Base-by-base conservation (phyloP, 2,888 invertebrate genomes). In the Drosophila multiciliata region DNA sequence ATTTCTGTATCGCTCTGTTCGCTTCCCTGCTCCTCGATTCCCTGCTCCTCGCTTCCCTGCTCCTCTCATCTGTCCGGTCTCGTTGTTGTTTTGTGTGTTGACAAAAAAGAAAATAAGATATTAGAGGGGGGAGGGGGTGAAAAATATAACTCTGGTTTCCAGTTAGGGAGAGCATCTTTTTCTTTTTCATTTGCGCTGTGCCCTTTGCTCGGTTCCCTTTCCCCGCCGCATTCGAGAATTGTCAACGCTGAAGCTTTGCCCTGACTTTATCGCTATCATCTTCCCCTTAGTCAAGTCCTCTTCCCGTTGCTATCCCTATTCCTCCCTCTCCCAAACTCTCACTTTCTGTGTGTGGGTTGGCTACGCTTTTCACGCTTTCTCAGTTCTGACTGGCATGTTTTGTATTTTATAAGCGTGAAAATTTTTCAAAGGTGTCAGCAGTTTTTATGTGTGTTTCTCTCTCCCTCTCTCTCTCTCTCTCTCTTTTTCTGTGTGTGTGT, bases 371-470 rank as follows among this genome's bases (percentile, higher is more conserved):
- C 82, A 75, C 87, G 77, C 82, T 75, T 66, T 73, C 62, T 61
- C 78, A 68, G 68, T 54, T 75, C 63, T 75, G 70, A 65, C 82
- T 82, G 88, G 73, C 86, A 86, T 88, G 88, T 81, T 88, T 85
- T 83, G 79, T 86, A 82, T 85, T 85, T 88, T 85, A 85, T 85
- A 88, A 81, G 88, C 84, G 84, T 88, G 88, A 88, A 86, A 71
- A 86, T 83, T 83, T 86, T 86, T 70, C 83, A 88, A 81, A 85
- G 89, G 85, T 85, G 85, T 85, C 89, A 88, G 88, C 87, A 81
- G 62, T 86, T 85, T 86, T 78, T 80, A 70, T 78, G 69, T 59
- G 40, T 29, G 20, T 8, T 15, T 45, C 45, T 3, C 15, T 15
- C 45, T 1, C 35, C 15, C 35, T 15, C 35, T 35, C 35, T 2